Base-by-base conservation (phyloP, 2,113 vertebrate genomes). In the Leptobrachium leishanense region DNA sequence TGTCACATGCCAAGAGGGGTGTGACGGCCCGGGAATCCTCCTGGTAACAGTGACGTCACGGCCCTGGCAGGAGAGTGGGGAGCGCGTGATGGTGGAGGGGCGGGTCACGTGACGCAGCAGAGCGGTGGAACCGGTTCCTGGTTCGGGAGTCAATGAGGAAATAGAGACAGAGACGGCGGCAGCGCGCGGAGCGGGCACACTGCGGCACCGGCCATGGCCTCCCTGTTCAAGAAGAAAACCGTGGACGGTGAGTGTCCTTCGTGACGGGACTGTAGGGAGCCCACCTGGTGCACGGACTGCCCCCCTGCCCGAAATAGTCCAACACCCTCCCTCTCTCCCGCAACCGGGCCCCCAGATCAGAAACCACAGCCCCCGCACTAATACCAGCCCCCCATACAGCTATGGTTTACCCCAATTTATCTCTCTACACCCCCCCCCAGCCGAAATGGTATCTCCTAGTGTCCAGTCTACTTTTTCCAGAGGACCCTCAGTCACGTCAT, bases 191-290 rank as follows among this genome's bases (percentile, higher is more conserved):
- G 31, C 9, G 20, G 2, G 8, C 46, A 50, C 46, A 50, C 9
- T 10, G 43, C 13, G n/a, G 68, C 71, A 73, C 72, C 13, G 76
- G 72, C 69, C 82, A 98, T 98, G 96, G 94, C 94, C 72, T 96
- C 94, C 64, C 87, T 98, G 72, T 98, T 98, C 86, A 98, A 96
- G 94, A 98, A 97, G 94, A 98, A 97, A 88, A 98, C 96, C 0
- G 95, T 93, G 65, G 97, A 98, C 7, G 97, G 97, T 98, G 90
- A 97, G 96, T 93, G 8, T 3, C 55, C 55, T 59, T 3, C 55
- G 3, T 59, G 10, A 59, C 1, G 3, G 11, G 9, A 59, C 55
- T 15, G 10, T 15, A 31, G 55, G 8, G 10, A 8, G 10, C 55
- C 55, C 55, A 13, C 55, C 8, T 12, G 13, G 9, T 15, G 11